A percentile compares a stretch with the other conserved stretches of the same genome.
Conservation (phyloP, 2,888 invertebrate species). For the Ennomos quercinarius region DNA sequence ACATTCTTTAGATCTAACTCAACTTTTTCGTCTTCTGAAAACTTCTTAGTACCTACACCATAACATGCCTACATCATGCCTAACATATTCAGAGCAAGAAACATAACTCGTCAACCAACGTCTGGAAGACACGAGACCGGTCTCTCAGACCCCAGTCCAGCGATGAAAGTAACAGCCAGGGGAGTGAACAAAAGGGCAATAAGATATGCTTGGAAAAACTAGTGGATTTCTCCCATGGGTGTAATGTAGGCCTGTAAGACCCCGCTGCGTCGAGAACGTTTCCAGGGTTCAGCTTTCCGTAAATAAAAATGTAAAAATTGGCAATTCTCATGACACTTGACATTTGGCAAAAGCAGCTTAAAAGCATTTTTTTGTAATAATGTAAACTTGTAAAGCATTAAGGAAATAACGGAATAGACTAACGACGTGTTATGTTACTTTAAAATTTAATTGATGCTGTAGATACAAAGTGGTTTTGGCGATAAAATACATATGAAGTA, state of each 20-base stretch:
- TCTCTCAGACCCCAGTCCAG: conserved; percentile 49
- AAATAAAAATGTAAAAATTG: conserved; percentile 18
- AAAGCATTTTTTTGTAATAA: too few relatives aligned
- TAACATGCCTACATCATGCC: neutral
- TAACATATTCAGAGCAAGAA: conserved; percentile 22
- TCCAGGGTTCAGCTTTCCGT: conserved; percentile 21
- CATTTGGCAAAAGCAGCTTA: neutral
- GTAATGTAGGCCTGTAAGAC: conserved; percentile 56
- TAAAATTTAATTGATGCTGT: too few relatives aligned
- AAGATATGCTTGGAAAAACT: conserved; percentile 86
- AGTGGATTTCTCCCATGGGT: conserved; percentile 77
- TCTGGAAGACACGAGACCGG: conserved; percentile 24
- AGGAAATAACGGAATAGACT: too few relatives aligned
- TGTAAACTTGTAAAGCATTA: too few relatives aligned
- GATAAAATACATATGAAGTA: too few relatives aligned
- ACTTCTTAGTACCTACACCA: neutral
- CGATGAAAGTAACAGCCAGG: conserved; percentile 84
- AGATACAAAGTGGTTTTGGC: too few relatives aligned
- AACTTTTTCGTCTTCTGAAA: too few relatives aligned
- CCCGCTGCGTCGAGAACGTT: conserved; percentile 45
- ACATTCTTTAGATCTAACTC: too few relatives aligned
- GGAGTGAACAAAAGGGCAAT: conserved; percentile 85
- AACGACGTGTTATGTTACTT: too few relatives aligned
- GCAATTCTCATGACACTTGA: conserved; percentile 5
- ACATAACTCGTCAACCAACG: conserved; percentile 34